These are phyloP conservation scores for Aramus guarauna DNA, from an alignment of 2,113 vertebrate genomes.

Conservation along the genomic window DNA sequence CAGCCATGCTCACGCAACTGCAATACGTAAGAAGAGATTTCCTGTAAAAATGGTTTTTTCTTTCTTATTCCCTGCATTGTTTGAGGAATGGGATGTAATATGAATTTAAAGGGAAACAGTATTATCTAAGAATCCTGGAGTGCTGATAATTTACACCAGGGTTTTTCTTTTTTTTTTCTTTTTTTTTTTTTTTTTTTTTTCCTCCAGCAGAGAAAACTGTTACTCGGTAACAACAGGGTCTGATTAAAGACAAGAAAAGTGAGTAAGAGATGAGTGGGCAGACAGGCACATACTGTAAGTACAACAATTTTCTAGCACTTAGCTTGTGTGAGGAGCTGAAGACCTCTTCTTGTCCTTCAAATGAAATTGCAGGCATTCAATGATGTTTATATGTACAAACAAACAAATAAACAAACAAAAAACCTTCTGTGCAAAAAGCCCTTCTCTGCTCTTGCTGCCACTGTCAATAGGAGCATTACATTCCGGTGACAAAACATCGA, in stretches of 20 bases:
- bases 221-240: background rate
- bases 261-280: constrained; percentile 20
- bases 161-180: background rate
- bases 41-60: background rate
- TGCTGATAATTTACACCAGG: background rate
- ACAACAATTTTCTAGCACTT: background rate
- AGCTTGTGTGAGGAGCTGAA: background rate
- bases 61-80: background rate
- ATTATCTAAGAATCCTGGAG: background rate
- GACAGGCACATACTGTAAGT: background rate
- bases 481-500: background rate
- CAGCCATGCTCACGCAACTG: rapidly evolving
- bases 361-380: background rate
- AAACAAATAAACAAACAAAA: constrained; percentile 13
- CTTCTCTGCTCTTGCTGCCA: background rate
- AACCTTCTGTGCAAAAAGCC: background rate
- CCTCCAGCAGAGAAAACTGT: background rate
- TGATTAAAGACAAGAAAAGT: background rate
- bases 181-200: too few relatives aligned
- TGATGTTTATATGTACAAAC: background rate
- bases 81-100: background rate
- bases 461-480: background rate
- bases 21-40: constrained; percentile 18
- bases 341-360: constrained; percentile 38
- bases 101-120: background rate